Base-by-base conservation (phyloP, 2,888 invertebrate genomes). In the Galerucella calmariensis region DNA sequence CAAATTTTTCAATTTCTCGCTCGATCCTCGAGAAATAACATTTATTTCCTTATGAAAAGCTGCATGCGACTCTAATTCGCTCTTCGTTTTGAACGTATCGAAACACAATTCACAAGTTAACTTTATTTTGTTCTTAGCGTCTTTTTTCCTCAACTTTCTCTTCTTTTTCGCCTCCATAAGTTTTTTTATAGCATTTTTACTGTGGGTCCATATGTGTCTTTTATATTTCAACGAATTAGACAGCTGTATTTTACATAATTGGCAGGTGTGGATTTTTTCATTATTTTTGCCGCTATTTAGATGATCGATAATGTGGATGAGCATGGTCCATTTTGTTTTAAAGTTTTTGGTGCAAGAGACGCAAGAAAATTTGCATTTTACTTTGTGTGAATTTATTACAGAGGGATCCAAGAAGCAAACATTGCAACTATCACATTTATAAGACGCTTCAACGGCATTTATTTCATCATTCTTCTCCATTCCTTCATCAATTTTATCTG, bases 21-120 rank as follows among this genome's bases (percentile, higher is more conserved):
- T 41, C 35, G 35, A 8, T 9, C 46, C 51, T 46, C 20, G n/a
- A 5, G 16, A 20, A 5, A 24, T 46, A 11, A 41, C 4, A n/a
- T 71, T 12, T 27, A 78, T 48, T 67, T 78, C 70, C 56, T 72
- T 70, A 63, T 82, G 82, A 35, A 81, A 80, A 12, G 75, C 75
- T 69, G 78, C 78, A 61, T 82, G 82, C 11, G 78, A 73, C 2
- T 78, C 74, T 41, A 81, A 74, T 14, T 78, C 77, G 9, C 67
- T 56, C 65, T 75, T 77, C 4, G 76, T 70, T 10, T 63, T 46
- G 46, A 82, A 82, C 3, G 78, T 73, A 58, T 81, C 80, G 35
- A 75, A 80, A 65, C 82, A 82, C 10, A 79, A 62, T n/a, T 81
- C 78, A 61, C 82, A 82, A 6, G 67, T 76, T 6, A 75, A 59